Evolutionary conservation across 2,888 invertebrate species (phyloP), one percentile per base, ranked within the genome.

Genomic region (Spodoptera picta): DNA sequence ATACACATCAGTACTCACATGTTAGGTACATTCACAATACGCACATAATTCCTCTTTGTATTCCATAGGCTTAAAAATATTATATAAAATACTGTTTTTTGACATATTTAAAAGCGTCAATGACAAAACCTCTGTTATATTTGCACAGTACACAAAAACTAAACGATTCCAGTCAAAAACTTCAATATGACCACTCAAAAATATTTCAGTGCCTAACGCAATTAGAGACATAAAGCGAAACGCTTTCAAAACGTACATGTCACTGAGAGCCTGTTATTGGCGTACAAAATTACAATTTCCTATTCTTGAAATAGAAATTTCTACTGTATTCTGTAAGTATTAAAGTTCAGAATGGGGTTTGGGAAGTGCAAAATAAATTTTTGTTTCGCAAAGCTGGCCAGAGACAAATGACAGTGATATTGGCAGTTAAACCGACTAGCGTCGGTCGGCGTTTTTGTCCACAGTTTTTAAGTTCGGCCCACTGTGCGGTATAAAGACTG

Each of bases 371-470:
- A 60, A 76, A 70, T 77, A 61, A 66, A 67, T 73, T 73, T 78
- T 84, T 82, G 83, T 80, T 73, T 78, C 75, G 81, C 76, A 84
- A 83, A 85, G 84, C 87, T 81, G 82, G 80, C 79, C 78, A 79
- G 83, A 87, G 88, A 90, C 90, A 90, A 89, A 90, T 87, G 87
- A 86, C 88, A 85, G 83, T 85, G 89, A 88, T 90, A 89, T 90
- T 90, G 89, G 88, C 86, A 89, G 89, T 88, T 89, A 85, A 86
- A 87, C 84, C 85, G 83, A 84, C 79, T 81, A 80, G 81, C 73
- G 75, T 79, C 36, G 69, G 77, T 73, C 66, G 73, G 59, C 65
- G 70, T 82, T 85, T 88, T 87, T 84, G 82, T 78, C 66, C 73
- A 69, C 63, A 78, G 74, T 84, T 87, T 87, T 84, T 81, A 80